These are phyloP conservation scores for Oopsacas minuta DNA, from an alignment of 37 sponge, comb jelly and placozoan genomes.

Conservation along the genomic window DNA sequence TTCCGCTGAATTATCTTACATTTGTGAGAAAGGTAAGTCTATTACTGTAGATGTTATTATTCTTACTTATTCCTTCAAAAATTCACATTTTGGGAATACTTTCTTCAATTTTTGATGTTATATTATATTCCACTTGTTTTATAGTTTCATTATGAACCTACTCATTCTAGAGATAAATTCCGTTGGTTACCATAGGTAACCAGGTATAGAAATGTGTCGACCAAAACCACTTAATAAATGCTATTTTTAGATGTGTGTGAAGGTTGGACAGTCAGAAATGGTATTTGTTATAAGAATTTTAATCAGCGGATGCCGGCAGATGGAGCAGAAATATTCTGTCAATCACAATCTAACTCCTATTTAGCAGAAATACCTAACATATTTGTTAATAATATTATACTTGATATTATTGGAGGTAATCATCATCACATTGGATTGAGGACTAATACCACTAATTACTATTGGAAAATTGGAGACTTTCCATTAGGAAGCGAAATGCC, in stretches of 20 bases:
- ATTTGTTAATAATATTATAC: neutral
- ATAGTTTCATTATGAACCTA: no score
- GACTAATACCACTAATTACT: neutral
- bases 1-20: neutral
- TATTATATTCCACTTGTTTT: no score
- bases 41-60: no score
- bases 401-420: neutral
- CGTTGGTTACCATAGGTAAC: no score
- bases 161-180: no score
- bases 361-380: neutral
- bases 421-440: neutral
- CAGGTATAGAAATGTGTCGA: no score
- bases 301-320: no score
- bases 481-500: neutral
- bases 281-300: slow-evolving; percentile 1
- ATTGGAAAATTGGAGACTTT: neutral
- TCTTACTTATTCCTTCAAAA: no score
- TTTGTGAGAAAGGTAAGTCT: slow-evolving; percentile 2
- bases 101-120: no score
- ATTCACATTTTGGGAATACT: no score
- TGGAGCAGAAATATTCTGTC: no score
- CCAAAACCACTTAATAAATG: neutral
- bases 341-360: neutral
- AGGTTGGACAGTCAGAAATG: neutral
- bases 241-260: neutral